Evolutionary conservation across 2,888 invertebrate genomes (phyloP).

Genomic region (Chymomyza fuscimana): DNA sequence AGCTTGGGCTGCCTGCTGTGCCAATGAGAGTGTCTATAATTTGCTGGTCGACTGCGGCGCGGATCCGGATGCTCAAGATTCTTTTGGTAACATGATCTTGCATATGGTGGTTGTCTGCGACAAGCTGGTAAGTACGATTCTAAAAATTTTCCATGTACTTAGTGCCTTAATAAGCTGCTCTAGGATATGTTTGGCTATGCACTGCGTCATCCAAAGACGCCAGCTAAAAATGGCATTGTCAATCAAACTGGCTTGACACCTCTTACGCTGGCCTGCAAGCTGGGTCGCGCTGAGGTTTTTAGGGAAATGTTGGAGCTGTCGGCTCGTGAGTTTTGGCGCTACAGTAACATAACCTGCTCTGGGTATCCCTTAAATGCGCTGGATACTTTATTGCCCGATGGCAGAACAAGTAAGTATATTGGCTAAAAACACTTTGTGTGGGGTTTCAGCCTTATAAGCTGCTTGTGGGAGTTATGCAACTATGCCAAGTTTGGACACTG

Average conservation of each 20-base stretch:
- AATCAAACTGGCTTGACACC: conserved; percentile 96
- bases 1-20: conserved; percentile 98
- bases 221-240: conserved; percentile 94
- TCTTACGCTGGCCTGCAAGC: conserved; percentile 95
- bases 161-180: conserved; percentile 37
- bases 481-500: no score
- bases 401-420: conserved; percentile 89
- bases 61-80: conserved; percentile 96
- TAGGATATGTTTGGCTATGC: conserved; percentile 99
- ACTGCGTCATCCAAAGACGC: conserved; percentile 94
- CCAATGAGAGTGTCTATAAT: conserved; percentile 98
- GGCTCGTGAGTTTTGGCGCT: conserved; percentile 97
- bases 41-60: conserved; percentile 94
- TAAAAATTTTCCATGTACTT: neutral
- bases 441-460: no score
- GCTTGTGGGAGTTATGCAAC: no score
- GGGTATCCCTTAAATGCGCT: conserved; percentile 97
- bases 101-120: conserved; percentile 99
- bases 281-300: conserved; percentile 97
- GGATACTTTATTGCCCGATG: conserved; percentile 96
- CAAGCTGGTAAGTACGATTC: conserved; percentile 86
- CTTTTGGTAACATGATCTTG: conserved; percentile 98
- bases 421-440: no score
- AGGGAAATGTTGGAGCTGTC: conserved; percentile 98
- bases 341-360: conserved; percentile 98